Evolutionary conservation across 2,888 invertebrate species (phyloP).

Genomic region (Idaea straminata): DNA sequence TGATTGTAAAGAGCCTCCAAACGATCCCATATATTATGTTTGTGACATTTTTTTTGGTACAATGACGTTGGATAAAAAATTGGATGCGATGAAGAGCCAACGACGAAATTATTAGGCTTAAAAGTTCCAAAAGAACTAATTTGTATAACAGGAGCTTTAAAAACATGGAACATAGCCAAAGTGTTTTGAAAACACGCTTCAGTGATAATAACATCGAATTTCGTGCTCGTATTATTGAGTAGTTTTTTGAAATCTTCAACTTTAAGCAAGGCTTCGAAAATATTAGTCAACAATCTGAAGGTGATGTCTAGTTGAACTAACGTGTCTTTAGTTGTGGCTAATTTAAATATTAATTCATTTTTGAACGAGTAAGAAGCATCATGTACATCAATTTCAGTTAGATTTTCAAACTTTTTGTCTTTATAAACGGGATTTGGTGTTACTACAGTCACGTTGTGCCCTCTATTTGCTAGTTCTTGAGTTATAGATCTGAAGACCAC

Average conservation of each 20-base stretch:
- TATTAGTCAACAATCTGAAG: neutral
- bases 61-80: constrained; percentile 29
- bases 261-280: constrained; percentile 32
- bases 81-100: constrained; percentile 28
- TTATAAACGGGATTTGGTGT: constrained; percentile 12
- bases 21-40: constrained; percentile 38
- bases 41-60: constrained; percentile 26
- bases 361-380: neutral
- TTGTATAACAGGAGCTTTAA: constrained; percentile 40
- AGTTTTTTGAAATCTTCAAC: constrained; percentile 28
- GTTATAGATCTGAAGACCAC: constrained; percentile 9
- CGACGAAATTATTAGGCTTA: constrained; percentile 24
- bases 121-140: constrained; percentile 39
- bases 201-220: constrained; percentile 41
- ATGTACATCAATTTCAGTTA: neutral
- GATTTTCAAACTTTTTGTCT: neutral
- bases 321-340: too few relatives aligned
- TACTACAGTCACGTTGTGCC: constrained; percentile 16
- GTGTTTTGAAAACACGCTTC: constrained; percentile 35
- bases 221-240: constrained; percentile 22
- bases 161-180: constrained; percentile 34
- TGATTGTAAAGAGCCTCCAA: constrained; percentile 17
- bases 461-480: constrained; percentile 9
- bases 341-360: neutral
- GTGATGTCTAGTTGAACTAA: too few relatives aligned